Conservation (phyloP, 2,113 vertebrate species). For the Addax nasomaculatus region DNA sequence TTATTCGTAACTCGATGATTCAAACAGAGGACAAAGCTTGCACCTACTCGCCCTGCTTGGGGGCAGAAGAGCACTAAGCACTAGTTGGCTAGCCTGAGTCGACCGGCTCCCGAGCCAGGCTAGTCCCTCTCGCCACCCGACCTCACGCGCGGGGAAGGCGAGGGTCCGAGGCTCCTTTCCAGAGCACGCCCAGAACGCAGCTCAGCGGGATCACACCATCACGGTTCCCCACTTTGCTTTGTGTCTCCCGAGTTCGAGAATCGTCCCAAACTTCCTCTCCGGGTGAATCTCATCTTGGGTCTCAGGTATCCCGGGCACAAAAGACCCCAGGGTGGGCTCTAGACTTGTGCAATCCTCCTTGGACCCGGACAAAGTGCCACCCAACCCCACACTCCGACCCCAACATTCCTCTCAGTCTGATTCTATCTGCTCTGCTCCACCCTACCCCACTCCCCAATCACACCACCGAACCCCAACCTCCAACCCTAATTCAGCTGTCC, state of each 20-base stretch:
- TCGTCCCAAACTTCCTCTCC: neutral
- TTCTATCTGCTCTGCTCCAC: fast-evolving
- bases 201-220: fast-evolving
- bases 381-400: neutral
- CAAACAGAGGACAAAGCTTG: neutral
- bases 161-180: neutral
- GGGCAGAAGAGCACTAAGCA: neutral
- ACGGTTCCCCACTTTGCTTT: neutral
- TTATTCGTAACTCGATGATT: neutral
- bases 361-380: fast-evolving
- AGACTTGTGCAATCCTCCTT: fast-evolving
- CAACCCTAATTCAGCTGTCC: neutral
- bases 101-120: fast-evolving
- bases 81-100: fast-evolving
- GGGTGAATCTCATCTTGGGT: fast-evolving
- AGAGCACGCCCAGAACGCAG: fast-evolving
- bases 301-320: neutral
- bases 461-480: fast-evolving
- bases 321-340: neutral
- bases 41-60: neutral
- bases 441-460: neutral
- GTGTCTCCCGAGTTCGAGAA: neutral
- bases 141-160: neutral
- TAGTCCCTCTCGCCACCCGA: fast-evolving
- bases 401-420: fast-evolving